Base-by-base conservation (phyloP, 2,113 vertebrate species). In the Phylloscopus trochiloides region DNA sequence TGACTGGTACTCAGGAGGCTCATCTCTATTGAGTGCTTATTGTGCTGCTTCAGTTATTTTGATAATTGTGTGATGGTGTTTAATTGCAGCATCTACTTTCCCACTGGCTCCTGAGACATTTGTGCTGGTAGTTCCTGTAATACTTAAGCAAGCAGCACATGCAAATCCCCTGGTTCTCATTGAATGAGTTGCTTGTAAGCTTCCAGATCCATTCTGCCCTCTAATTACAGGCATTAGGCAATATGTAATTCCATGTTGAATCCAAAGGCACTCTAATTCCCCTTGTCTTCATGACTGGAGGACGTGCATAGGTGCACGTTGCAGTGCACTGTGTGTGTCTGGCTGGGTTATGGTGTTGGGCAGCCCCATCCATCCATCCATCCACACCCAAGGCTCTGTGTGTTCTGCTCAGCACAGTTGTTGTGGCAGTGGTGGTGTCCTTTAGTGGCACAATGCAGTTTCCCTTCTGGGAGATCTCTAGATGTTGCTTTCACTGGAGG, bases 141-240 rank as follows among this genome's bases (percentile, higher is more conserved):
- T 21, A 7, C 77, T 90, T 79, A 31, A 6, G 54, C 75, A 65
- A 94, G 92, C 71, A 76, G 51, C 3, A 0, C 84, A 54, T 79
- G 81, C 87, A 94, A 80, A 94, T 96, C 93, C 71, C 77, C 43
- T 42, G 62, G 18, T 92, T 70, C 90, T 94, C 77, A 63, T 40
- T 88, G 90, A 95, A 90, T 10, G 19, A 87, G 88, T 38, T 90
- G 87, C 93, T 90, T 76, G 85, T 90, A 92, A 96, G 74, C 94
- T 85, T 92, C 94, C 67, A 80, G 38, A 16, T 92, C 90, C 78
- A 58, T 96, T 93, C 67, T 88, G 42, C 92, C 93, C 78, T 97
- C 90, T 97, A 97, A 97, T 97, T 97, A 97, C 78, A 73, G 66
- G 75, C 75, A 28, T 96, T 94, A 90, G 71, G 90, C 85, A 95